Evolutionary conservation across 2,113 vertebrate genomes (phyloP).

Genomic region (Gasterosteus nipponicus): DNA sequence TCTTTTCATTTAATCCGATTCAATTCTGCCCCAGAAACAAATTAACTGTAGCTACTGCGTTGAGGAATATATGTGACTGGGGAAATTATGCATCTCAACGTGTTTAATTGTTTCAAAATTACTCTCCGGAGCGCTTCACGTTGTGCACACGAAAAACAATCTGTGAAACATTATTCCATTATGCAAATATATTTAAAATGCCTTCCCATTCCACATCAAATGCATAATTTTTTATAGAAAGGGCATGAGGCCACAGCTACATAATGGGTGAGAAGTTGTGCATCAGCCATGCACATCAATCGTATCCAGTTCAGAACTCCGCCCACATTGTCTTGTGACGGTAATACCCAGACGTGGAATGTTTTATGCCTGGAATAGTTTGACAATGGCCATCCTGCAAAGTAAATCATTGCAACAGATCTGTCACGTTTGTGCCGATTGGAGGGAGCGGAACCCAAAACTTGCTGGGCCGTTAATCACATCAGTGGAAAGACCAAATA

Average conservation of each 20-base stretch:
- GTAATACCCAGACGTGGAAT: neutral
- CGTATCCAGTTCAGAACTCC: neutral
- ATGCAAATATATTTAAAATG: neutral
- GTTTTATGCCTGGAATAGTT: neutral
- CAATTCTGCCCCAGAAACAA: neutral
- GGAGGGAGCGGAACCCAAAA: conserved; percentile 41
- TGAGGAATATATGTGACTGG: neutral
- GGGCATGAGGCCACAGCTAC: neutral
- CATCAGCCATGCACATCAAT: neutral
- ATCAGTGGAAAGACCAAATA: conserved; percentile 58
- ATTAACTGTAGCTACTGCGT: neutral
- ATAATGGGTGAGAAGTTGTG: neutral
- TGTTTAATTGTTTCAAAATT: conserved; percentile 3
- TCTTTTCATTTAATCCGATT: neutral
- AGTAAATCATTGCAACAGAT: neutral
- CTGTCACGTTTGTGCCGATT: neutral
- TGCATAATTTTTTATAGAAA: neutral
- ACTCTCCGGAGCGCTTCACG: neutral
- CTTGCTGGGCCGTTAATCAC: conserved; percentile 62
- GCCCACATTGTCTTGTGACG: neutral
- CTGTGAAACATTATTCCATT: neutral
- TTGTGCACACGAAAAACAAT: neutral
- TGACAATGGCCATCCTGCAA: neutral
- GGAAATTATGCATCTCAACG: neutral
- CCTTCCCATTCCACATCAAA: neutral